phyloP scores from a whole-genome alignment of 2,113 vertebrate genomes.

The Acanthisitta chloris region DNA sequence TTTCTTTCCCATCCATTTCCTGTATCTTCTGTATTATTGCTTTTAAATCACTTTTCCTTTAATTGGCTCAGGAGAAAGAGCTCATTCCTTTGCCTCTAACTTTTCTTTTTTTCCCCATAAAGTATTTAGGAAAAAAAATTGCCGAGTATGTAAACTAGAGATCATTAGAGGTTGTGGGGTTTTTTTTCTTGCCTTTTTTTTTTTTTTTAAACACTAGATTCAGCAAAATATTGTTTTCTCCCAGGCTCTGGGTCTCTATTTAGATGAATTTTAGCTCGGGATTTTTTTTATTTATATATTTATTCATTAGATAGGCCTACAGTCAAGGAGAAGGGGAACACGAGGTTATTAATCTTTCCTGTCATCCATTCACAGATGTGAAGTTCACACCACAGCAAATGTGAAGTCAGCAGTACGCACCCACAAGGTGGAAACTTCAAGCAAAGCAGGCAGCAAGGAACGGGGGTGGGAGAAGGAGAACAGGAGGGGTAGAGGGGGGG shows the following conservation, averaged over 20 bases:
- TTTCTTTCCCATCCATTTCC: neutral
- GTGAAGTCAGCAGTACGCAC: constrained; percentile 94
- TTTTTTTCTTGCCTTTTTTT: neutral
- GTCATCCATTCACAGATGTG: constrained; percentile 98
- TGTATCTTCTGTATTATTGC: neutral
- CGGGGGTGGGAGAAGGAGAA: neutral
- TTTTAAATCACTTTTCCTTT: neutral
- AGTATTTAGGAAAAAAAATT: constrained; percentile 70
- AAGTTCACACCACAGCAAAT: constrained; percentile 91
- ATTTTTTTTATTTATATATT: constrained; percentile 75
- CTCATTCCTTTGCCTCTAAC: constrained; percentile 48
- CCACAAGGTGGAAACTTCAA: constrained; percentile 85
- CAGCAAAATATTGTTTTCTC: constrained; percentile 91
- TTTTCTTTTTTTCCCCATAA: constrained; percentile 47
- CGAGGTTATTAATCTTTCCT: constrained; percentile 97
- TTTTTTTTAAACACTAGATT: constrained; percentile 76
- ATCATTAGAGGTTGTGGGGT: constrained; percentile 70
- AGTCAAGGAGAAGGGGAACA: constrained; percentile 79
- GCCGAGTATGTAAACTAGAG: constrained; percentile 78
- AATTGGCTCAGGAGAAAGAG: constrained; percentile 24
- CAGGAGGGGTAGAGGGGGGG: neutral
- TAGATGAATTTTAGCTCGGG: constrained; percentile 74
- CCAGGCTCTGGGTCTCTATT: constrained; percentile 83
- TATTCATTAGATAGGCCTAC: constrained; percentile 80
- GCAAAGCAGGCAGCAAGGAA: constrained; percentile 71